Percentiles rank a stretch among this genome's conserved stretches.
Evolutionary conservation across 2,888 invertebrate genomes (phyloP).

Genomic region (Dicycla oo): DNA sequence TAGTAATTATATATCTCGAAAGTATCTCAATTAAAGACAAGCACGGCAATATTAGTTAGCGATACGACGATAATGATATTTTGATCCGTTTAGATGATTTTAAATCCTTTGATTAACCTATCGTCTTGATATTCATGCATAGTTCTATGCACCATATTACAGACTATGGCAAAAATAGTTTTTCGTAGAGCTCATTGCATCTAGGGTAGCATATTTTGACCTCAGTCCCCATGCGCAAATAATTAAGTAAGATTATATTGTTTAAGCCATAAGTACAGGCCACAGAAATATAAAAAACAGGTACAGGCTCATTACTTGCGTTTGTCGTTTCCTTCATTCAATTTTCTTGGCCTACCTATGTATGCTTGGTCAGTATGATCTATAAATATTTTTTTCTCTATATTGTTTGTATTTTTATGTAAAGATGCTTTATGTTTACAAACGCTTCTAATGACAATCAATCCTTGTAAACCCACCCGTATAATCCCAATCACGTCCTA

Average conservation of each 20-base stretch:
- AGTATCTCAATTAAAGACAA: too few relatives aligned
- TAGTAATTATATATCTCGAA: too few relatives aligned
- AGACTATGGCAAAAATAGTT: not conserved
- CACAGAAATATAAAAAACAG: too few relatives aligned
- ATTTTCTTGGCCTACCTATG: not conserved
- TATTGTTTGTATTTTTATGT: not conserved
- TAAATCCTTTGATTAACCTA: not conserved
- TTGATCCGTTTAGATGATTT: too few relatives aligned
- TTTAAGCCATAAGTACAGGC: too few relatives aligned
- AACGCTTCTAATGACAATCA: conserved; percentile 36
- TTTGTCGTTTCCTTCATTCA: not conserved
- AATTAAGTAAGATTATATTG: not conserved
- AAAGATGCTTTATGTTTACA: conserved; percentile 3
- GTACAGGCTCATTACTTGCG: not conserved
- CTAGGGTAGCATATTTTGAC: not conserved
- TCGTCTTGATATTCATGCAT: not conserved
- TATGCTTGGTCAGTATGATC: too few relatives aligned
- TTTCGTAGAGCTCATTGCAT: not conserved
- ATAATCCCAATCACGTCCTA: conserved; percentile 42
- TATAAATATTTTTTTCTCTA: not conserved
- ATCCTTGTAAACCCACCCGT: conserved; percentile 50
- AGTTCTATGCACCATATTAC: not conserved
- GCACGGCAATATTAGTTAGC: too few relatives aligned
- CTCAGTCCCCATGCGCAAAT: not conserved
- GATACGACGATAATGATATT: too few relatives aligned